Percentiles rank a stretch among this genome's conserved stretches.
Conservation (phyloP, 2,113 vertebrate species). For the Riparia riparia region DNA sequence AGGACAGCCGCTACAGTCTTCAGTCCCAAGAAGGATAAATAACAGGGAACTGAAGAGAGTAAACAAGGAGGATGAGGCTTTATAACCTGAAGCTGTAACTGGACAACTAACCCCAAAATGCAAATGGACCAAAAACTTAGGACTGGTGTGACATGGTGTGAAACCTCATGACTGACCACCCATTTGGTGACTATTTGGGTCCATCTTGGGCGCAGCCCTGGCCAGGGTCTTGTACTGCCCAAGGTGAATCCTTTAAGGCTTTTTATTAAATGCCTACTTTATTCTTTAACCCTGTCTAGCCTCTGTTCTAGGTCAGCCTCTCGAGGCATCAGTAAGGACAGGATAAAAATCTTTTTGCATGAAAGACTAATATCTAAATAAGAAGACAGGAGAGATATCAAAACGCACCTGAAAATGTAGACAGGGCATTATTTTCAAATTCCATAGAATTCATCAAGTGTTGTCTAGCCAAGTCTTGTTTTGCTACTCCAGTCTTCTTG, state of each 20-base stretch:
- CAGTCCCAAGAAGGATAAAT: background rate
- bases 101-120: background rate
- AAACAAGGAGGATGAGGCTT: background rate
- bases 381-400: background rate
- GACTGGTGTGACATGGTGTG: background rate
- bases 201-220: background rate
- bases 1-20: background rate
- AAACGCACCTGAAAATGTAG: background rate
- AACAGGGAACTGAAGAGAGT: background rate
- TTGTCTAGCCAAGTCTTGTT: background rate
- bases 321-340: background rate
- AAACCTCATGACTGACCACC: background rate
- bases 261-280: background rate
- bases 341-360: background rate
- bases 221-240: background rate
- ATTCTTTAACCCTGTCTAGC: background rate
- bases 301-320: background rate
- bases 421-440: background rate
- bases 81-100: background rate
- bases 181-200: background rate
- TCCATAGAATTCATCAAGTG: background rate
- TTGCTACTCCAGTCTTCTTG: conserved; percentile 3
- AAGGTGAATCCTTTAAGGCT: background rate
- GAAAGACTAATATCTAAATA: background rate
- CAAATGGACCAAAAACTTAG: background rate